Evolutionary conservation across 2,113 vertebrate genomes (phyloP).

Genomic region (Felis chaus): DNA sequence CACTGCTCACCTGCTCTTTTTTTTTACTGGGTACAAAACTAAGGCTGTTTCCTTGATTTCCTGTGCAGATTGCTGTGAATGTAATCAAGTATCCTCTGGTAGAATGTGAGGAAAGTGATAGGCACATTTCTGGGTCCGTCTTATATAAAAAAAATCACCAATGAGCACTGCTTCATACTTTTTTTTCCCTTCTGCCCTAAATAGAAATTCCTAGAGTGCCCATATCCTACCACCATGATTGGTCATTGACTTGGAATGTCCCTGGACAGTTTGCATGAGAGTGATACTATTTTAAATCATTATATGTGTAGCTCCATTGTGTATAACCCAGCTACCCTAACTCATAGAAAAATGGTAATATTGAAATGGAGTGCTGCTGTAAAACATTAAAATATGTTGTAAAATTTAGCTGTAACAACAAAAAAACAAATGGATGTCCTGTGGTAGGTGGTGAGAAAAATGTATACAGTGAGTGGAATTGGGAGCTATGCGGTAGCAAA

Average conservation of each 20-base stretch:
- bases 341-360: background rate
- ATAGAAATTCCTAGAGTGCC: background rate
- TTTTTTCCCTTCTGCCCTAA: background rate
- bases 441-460: background rate
- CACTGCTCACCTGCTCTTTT: fast-evolving
- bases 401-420: background rate
- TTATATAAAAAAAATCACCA: background rate
- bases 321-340: background rate
- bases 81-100: background rate
- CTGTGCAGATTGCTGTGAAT: background rate
- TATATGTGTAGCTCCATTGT: background rate
- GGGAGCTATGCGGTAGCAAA: background rate
- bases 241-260: background rate
- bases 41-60: background rate
- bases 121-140: background rate
- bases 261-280: background rate
- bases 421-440: background rate
- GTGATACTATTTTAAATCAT: background rate
- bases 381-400: background rate
- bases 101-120: background rate
- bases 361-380: background rate
- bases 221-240: background rate
- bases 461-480: background rate
- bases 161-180: background rate
- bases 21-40: background rate